phyloP scores from a whole-genome alignment of 2,113 vertebrate genomes.

The Sapajus apella region DNA sequence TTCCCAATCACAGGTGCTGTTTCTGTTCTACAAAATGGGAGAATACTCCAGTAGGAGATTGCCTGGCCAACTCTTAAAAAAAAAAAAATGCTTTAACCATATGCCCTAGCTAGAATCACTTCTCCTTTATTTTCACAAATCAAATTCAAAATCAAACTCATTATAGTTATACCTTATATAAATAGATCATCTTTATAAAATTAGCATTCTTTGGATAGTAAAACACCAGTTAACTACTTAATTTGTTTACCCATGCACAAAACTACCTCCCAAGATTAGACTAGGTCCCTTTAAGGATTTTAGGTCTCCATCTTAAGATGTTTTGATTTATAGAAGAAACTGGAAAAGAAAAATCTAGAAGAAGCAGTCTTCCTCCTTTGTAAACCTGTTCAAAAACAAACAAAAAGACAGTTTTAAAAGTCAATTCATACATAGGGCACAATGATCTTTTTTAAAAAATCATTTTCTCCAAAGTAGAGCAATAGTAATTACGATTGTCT shows the following conservation, averaged over 20 bases:
- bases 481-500: not conserved
- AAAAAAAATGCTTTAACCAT: not conserved
- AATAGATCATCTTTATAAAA: conserved; percentile 70
- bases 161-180: not conserved
- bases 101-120: not conserved
- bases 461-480: not conserved
- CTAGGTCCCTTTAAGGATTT: conserved; percentile 82
- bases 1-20: not conserved
- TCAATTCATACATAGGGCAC: not conserved
- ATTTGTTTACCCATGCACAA: conserved; percentile 83
- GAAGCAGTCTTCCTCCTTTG: not conserved
- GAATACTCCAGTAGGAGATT: not conserved
- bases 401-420: conserved; percentile 47
- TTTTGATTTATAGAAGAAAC: conserved; percentile 73
- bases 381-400: conserved; percentile 61
- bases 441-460: not conserved
- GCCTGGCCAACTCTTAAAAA: not conserved
- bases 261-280: conserved; percentile 88
- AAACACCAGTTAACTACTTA: conserved; percentile 48
- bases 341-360: conserved; percentile 12
- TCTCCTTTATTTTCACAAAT: not conserved
- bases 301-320: conserved; percentile 83
- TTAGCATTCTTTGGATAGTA: conserved; percentile 54
- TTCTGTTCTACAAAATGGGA: not conserved
- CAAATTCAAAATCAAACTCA: conserved; percentile 44